Conservation (phyloP, 2,888 invertebrate species). For the Hedychridium roseum region DNA sequence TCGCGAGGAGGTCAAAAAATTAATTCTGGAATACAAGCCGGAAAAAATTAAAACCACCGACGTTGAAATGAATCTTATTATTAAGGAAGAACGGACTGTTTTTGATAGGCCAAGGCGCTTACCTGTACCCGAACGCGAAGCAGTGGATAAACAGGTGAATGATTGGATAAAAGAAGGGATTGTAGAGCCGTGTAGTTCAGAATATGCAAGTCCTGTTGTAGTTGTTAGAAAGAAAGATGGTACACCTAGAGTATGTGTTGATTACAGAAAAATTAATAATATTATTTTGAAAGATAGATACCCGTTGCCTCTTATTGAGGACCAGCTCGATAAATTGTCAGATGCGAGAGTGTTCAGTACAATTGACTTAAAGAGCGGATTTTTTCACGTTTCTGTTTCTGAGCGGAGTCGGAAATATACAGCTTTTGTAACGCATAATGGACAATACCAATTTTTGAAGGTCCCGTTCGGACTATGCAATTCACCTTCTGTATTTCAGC, state of each 20-base stretch:
- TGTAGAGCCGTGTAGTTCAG: constrained; percentile 40
- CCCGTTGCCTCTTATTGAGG: constrained; percentile 31
- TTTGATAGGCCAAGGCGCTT: constrained; percentile 31
- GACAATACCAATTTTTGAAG: too few relatives aligned
- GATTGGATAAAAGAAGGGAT: constrained; percentile 45
- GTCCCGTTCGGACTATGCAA: too few relatives aligned
- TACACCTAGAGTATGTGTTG: constrained; percentile 44
- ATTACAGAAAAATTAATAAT: constrained; percentile 53
- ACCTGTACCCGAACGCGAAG: constrained; percentile 25
- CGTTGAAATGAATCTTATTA: constrained; percentile 37
- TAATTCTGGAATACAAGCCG: constrained; percentile 33
- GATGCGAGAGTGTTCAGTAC: too few relatives aligned
- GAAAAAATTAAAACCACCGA: constrained; percentile 26
- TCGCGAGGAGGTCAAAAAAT: constrained; percentile 16
- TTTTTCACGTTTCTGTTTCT: too few relatives aligned
- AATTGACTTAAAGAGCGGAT: too few relatives aligned
- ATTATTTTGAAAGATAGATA: constrained; percentile 36
- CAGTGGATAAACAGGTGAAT: constrained; percentile 40
- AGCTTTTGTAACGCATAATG: too few relatives aligned
- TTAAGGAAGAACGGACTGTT: constrained; percentile 39
- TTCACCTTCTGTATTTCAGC: too few relatives aligned
- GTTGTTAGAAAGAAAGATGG: constrained; percentile 40
- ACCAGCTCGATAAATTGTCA: too few relatives aligned
- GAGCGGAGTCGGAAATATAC: too few relatives aligned
- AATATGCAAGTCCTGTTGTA: constrained; percentile 43